These are phyloP conservation scores for Macrostomum cliftonense DNA, from an alignment of 2,888 invertebrate species.

Conservation along the genomic window DNA sequence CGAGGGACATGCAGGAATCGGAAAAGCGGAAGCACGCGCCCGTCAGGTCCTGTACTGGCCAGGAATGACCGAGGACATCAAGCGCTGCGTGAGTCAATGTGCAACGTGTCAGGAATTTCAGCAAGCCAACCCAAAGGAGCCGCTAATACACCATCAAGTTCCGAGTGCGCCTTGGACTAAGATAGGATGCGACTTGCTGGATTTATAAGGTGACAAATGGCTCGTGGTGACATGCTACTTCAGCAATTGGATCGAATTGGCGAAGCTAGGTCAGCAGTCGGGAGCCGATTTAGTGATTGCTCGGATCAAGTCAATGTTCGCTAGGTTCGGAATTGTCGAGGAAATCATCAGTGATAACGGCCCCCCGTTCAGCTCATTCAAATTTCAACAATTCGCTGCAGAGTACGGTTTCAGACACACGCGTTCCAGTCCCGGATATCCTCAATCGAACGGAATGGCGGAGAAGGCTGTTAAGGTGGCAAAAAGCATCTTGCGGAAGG, in stretches of 20 bases:
- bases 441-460: no score
- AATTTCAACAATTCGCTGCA: no score
- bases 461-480: no score
- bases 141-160: conserved; percentile 1
- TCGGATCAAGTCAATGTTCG: conserved; percentile 11
- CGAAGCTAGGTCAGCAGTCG: no score
- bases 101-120: background rate
- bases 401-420: no score
- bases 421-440: no score
- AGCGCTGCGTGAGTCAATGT: conserved; percentile 2
- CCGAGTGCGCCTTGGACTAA: conserved; percentile 7
- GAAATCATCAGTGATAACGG: conserved; percentile 10
- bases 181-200: conserved; percentile 7
- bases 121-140: background rate
- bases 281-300: conserved; percentile 4
- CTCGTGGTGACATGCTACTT: conserved; percentile 6
- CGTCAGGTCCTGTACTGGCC: conserved; percentile 9
- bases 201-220: conserved; percentile 3
- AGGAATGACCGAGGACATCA: conserved; percentile 4
- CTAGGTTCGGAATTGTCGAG: conserved; percentile 10
- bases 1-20: conserved; percentile 4
- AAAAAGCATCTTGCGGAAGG: no score
- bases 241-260: background rate
- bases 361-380: no score
- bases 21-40: conserved; percentile 2